Conservation (phyloP, 2,113 vertebrate genomes). For the Tiliqua scincoides region DNA sequence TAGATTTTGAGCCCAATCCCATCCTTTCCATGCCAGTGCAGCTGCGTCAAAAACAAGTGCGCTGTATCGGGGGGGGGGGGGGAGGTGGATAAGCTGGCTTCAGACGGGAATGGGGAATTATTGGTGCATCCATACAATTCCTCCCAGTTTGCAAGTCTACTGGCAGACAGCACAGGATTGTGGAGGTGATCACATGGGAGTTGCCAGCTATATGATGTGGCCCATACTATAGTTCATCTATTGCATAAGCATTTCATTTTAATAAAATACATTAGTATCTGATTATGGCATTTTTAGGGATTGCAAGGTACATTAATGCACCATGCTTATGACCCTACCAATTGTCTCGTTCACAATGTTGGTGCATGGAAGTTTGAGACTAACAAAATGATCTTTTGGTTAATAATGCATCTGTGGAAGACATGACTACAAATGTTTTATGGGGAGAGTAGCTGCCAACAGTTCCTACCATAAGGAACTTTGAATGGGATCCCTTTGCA, state of each 20-base stretch:
- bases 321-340: slow-evolving; percentile 21
- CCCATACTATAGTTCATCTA: background rate
- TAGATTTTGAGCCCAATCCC: background rate
- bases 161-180: background rate
- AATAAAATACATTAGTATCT: slow-evolving; percentile 3
- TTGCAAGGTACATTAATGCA: slow-evolving; percentile 2
- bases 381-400: background rate
- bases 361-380: slow-evolving; percentile 38
- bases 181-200: background rate
- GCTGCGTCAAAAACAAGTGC: no score
- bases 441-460: background rate
- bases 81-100: no score
- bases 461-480: background rate
- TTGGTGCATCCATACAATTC: background rate
- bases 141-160: background rate
- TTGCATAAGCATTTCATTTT: slow-evolving; percentile 31
- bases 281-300: slow-evolving; percentile 26
- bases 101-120: no score
- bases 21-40: background rate
- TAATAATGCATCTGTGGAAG: slow-evolving; percentile 17
- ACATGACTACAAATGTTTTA: slow-evolving; percentile 5
- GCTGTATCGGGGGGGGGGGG: no score
- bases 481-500: background rate
- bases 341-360: slow-evolving; percentile 30
- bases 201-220: slow-evolving; percentile 41